These are phyloP conservation scores for Pseudorasbora parva DNA, from an alignment of 2,113 vertebrate genomes.

Conservation along the genomic window DNA sequence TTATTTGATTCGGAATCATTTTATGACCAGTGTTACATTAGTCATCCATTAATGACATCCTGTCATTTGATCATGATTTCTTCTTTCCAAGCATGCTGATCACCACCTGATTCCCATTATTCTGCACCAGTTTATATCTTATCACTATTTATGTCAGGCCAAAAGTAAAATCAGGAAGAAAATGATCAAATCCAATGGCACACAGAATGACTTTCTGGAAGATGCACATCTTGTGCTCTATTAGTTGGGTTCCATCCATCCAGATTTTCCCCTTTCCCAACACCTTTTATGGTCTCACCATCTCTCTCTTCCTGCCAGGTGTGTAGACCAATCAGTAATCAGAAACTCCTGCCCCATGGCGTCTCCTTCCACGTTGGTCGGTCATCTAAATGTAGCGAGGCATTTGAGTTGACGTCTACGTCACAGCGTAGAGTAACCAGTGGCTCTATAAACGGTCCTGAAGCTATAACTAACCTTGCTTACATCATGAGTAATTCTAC, in stretches of 20 bases:
- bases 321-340: background rate
- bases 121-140: constrained; percentile 16
- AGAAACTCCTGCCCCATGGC: constrained; percentile 3
- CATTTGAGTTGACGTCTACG: constrained; percentile 14
- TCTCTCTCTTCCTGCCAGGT: background rate
- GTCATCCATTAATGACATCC: constrained; percentile 40
- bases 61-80: constrained; percentile 57
- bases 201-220: background rate
- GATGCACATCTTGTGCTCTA: background rate
- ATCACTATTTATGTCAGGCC: background rate
- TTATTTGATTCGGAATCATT: constrained; percentile 64
- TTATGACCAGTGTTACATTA: constrained; percentile 55
- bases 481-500: constrained; percentile 30
- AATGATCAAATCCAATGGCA: background rate
- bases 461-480: constrained; percentile 8
- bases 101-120: constrained; percentile 58
- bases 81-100: constrained; percentile 62
- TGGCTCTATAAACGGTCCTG: constrained; percentile 38
- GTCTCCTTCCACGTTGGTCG: background rate
- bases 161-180: background rate
- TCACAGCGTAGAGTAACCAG: background rate
- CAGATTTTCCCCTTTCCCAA: background rate
- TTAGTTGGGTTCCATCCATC: background rate
- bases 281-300: background rate
- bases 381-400: constrained; percentile 36